Percentiles rank a stretch among this genome's conserved stretches.
Evolutionary conservation across 2,797 vertebrate genomes (phyloP).

Genomic region (Sebastes variabilis): DNA sequence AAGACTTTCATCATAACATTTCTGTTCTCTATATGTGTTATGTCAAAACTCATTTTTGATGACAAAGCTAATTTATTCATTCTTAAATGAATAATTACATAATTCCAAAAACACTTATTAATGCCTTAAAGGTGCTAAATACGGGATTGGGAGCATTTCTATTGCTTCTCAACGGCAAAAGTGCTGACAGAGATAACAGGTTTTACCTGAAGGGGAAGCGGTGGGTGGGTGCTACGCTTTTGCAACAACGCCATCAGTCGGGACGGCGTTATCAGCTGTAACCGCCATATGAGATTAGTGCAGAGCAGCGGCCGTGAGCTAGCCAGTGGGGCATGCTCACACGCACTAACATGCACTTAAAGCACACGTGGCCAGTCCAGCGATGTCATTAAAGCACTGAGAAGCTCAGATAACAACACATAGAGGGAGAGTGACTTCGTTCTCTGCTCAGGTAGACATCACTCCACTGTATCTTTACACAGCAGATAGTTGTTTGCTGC

Average conservation of each 20-base stretch:
- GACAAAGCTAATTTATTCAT: not conserved
- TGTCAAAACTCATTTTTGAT: not conserved
- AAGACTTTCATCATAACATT: not conserved
- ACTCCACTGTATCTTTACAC: too few relatives aligned
- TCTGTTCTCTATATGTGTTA: not conserved
- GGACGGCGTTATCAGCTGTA: not conserved
- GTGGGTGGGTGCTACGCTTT: not conserved
- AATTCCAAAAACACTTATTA: not conserved
- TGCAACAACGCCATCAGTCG: too few relatives aligned
- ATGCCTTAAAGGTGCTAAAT: not conserved
- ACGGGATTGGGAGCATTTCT: not conserved
- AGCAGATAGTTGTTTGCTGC: too few relatives aligned
- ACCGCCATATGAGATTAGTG: too few relatives aligned
- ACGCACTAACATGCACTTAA: too few relatives aligned
- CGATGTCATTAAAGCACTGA: too few relatives aligned
- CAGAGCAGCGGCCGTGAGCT: too few relatives aligned
- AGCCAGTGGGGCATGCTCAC: too few relatives aligned
- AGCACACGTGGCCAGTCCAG: too few relatives aligned
- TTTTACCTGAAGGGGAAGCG: not conserved
- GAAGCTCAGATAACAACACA: too few relatives aligned
- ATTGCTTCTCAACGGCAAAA: not conserved
- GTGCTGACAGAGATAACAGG: not conserved
- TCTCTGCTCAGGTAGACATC: too few relatives aligned
- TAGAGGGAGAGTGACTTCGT: too few relatives aligned
- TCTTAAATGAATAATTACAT: not conserved